A percentile compares a stretch with the other conserved stretches of the same genome.
Evolutionary conservation across 2,797 vertebrate genomes (phyloP).

Genomic region (Clarias laeviceps): DNA sequence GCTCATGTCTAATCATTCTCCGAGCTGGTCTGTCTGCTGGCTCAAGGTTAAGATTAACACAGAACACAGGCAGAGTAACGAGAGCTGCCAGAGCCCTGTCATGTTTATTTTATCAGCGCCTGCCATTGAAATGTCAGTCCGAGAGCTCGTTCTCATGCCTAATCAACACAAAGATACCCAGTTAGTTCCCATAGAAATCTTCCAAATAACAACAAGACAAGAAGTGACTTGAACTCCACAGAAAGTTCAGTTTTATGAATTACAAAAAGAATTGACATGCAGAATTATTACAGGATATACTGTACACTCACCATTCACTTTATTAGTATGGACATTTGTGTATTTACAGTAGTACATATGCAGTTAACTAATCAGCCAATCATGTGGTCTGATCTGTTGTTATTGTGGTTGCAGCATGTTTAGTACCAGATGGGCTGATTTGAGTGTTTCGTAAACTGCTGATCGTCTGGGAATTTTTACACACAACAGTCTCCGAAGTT

Average conservation of each 20-base stretch:
- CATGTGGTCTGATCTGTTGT: not conserved
- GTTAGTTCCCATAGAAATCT: constrained; percentile 32
- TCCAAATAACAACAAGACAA: not conserved
- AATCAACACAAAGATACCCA: constrained; percentile 45
- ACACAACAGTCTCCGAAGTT: not conserved
- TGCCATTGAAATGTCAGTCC: constrained; percentile 61
- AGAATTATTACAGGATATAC: not conserved
- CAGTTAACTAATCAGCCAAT: not conserved
- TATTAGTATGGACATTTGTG: not conserved
- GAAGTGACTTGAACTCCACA: not conserved
- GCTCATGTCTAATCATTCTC: constrained; percentile 38
- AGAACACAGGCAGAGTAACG: constrained; percentile 59
- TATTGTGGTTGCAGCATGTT: not conserved
- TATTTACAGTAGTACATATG: not conserved
- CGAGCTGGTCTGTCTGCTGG: constrained; percentile 38
- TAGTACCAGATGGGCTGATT: not conserved
- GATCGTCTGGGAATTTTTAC: not conserved
- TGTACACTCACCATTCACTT: not conserved
- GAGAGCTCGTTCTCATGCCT: constrained; percentile 40
- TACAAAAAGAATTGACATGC: not conserved
- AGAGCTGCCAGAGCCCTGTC: constrained; percentile 66
- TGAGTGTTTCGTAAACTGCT: not conserved
- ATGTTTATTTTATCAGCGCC: constrained; percentile 78
- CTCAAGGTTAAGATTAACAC: constrained; percentile 57
- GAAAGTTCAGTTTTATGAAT: not conserved